These are phyloP conservation scores for Athripsodes cinereus DNA, from an alignment of 2,888 invertebrate genomes.

Conservation along the genomic window DNA sequence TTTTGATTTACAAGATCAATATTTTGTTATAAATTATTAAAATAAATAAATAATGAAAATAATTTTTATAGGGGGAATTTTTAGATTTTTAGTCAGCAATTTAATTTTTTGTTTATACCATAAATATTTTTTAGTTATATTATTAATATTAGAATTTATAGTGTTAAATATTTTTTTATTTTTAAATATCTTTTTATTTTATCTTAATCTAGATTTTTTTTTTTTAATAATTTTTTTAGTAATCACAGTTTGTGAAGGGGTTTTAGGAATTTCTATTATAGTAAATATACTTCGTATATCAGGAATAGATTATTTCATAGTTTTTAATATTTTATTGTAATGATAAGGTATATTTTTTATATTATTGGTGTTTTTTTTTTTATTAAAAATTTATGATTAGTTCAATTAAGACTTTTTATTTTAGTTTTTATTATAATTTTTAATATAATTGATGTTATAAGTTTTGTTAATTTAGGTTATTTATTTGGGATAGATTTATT, in stretches of 20 bases:
- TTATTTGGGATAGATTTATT: constrained; percentile 46
- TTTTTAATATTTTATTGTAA: constrained; percentile 51
- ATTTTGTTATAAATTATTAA: constrained; percentile 62
- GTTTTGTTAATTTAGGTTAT: constrained; percentile 41
- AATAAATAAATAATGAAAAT: constrained; percentile 52
- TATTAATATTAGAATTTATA: constrained; percentile 57
- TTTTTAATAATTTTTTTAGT: constrained; percentile 56
- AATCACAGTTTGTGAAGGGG: constrained; percentile 59
- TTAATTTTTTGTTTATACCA: constrained; percentile 50
- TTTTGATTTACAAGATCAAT: constrained; percentile 64
- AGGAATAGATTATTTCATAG: constrained; percentile 59
- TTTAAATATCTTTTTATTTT: constrained; percentile 43
- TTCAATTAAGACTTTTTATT: constrained; percentile 48
- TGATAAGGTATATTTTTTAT: constrained; percentile 52
- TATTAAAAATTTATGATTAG: constrained; percentile 46
- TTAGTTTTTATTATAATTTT: constrained; percentile 46
- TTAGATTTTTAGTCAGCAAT: constrained; percentile 47
- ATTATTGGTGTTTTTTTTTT: constrained; percentile 47
- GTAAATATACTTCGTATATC: constrained; percentile 54
- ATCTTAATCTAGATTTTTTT: constrained; percentile 46
- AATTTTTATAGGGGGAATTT: constrained; percentile 40
- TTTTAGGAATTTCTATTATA: constrained; percentile 57
- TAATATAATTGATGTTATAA: constrained; percentile 36
- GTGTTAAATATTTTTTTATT: constrained; percentile 51
- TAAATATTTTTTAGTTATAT: constrained; percentile 54